Percentiles rank a stretch among this genome's conserved stretches.
Conservation (phyloP, 2,888 invertebrate genomes). For the Eupithecia dodoneata region DNA sequence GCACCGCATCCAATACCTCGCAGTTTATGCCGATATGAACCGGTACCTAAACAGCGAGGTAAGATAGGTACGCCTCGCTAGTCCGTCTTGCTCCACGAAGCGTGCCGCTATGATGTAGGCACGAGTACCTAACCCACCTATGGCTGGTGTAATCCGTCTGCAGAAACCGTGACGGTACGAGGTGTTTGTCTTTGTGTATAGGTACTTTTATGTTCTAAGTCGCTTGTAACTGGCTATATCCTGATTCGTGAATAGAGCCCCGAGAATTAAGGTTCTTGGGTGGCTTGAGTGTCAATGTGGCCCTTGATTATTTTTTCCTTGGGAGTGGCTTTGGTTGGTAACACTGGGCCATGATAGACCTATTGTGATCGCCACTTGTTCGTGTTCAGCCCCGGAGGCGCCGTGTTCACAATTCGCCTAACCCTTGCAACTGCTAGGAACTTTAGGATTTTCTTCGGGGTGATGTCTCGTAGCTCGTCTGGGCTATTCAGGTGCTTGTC, state of each 20-base stretch:
- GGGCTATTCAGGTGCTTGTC: no score
- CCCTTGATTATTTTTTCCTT: no score
- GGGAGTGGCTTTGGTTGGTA: no score
- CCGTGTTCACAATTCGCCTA: no score
- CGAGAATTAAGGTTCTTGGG: no score
- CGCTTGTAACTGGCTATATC: background rate
- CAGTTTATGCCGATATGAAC: conserved; percentile 23
- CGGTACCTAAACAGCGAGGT: conserved; percentile 37
- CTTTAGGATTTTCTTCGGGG: no score
- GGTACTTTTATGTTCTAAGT: background rate
- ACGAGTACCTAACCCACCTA: conserved; percentile 10
- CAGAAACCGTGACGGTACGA: conserved; percentile 36
- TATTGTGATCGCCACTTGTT: no score
- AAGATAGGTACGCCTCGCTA: conserved; percentile 52
- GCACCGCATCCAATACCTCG: conserved; percentile 3
- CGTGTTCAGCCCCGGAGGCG: no score
- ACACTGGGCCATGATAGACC: no score
- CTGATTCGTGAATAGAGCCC: background rate
- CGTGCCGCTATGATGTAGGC: conserved; percentile 50
- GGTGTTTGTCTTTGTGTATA: background rate
- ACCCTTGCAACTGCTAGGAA: no score
- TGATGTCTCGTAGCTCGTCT: no score
- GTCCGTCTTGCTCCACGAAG: conserved; percentile 62
- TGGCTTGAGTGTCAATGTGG: no score
- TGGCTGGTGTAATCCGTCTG: conserved; percentile 24